These are phyloP conservation scores for Pseudorhombus dupliciocellatus DNA, from an alignment of 2,113 vertebrate species.

Conservation along the genomic window DNA sequence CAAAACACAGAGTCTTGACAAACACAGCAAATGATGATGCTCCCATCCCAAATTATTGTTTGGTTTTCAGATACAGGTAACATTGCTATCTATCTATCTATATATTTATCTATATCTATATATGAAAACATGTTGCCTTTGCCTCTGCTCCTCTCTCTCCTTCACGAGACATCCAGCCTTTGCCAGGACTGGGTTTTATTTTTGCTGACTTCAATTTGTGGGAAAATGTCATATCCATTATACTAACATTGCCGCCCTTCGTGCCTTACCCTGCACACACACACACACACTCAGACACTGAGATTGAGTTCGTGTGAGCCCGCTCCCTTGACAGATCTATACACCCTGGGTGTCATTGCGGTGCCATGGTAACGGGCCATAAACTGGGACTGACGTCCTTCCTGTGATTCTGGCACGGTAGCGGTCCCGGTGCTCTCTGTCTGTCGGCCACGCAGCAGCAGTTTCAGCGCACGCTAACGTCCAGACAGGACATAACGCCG, in stretches of 20 bases:
- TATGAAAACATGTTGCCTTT: slow-evolving; percentile 8
- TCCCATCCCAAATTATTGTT: not conserved
- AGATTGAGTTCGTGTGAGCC: slow-evolving; percentile 23
- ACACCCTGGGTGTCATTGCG: slow-evolving; percentile 40
- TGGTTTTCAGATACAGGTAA: not conserved
- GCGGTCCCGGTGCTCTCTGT: slow-evolving; percentile 29
- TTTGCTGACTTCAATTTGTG: slow-evolving; percentile 56
- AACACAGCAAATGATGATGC: not conserved
- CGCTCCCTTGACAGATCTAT: slow-evolving; percentile 45
- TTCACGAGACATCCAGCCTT: slow-evolving; percentile 12
- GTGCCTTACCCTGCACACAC: slow-evolving; percentile 8
- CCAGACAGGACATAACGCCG: not conserved
- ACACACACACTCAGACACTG: slow-evolving; percentile 3
- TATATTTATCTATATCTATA: too few relatives aligned
- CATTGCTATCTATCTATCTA: not conserved
- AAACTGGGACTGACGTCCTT: slow-evolving; percentile 18
- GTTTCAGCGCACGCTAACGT: not conserved
- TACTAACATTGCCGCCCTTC: slow-evolving; percentile 36
- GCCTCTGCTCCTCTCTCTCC: slow-evolving; percentile 9
- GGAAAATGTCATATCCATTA: slow-evolving; percentile 66
- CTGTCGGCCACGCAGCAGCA: slow-evolving; percentile 24
- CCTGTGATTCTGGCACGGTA: slow-evolving; percentile 6
- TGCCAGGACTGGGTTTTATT: slow-evolving; percentile 37
- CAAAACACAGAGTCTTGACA: not conserved
- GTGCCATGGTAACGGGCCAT: slow-evolving; percentile 48